Base-by-base conservation (phyloP, 2,888 invertebrate genomes). In the Cynaeus angustus region DNA sequence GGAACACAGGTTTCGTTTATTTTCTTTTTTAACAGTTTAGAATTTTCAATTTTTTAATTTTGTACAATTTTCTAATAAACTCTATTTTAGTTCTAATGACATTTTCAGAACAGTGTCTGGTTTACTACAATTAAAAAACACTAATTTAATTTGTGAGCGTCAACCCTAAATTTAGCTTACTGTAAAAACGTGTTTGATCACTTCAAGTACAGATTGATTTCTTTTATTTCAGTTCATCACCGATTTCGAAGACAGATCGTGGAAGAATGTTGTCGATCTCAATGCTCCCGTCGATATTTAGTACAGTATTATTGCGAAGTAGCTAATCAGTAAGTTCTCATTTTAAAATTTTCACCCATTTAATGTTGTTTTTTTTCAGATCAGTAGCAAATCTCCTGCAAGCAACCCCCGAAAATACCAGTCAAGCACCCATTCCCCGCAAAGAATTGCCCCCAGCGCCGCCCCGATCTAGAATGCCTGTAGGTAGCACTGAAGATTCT, bases 281-380 rank as follows among this genome's bases (percentile, higher is more conserved):
- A 38, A n/a, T 67, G 66, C 13, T 59, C 66, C 26, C 56, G 59
- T 33, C 9, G 66, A 9, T 46, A 67, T 30, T 12, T 67, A 26
- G 50, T 67, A 0, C 48, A 59, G 52, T 59, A 67, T 43, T 67
- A 67, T 43, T 67, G 66, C n/a, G 13, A n/a, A 38, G 26, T 50
- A 59, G 59, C 59, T 1, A 21, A 50, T 3, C 59, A 41, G 66
- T 67, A 10, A n/a, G 43, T 48, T 9, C n/a, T n/a, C 12, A 4
- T 45, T 7, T 33, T 6, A 33, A n/a, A 33, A 2, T 7, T 33
- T 2, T 33, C 7, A 33, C 33, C 2, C 7, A 4, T 21, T 7
- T 46, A n/a, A 30, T 33, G 4, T 14, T 1, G n/a, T 37, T 10
- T 38, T 52, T 13, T 65, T 66, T 14, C 56, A 66, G 66, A 33